Evolutionary conservation across 2,888 invertebrate species (phyloP), one percentile per base, ranked within the genome.

Genomic region (Polymixis flavicincta): DNA sequence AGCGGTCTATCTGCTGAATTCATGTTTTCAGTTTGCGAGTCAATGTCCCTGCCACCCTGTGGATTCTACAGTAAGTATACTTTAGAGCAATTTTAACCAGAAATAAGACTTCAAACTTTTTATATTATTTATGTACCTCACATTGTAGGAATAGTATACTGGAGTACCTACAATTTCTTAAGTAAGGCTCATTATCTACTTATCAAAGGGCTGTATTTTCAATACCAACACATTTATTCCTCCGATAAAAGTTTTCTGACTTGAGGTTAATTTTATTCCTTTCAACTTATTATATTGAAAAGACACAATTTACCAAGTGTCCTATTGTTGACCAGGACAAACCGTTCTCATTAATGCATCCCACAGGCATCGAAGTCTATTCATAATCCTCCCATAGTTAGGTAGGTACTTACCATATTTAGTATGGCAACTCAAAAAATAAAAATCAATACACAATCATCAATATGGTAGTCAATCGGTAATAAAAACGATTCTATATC

Each of bases 401-500:
- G 59, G 55, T 74, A 83, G 65, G 48, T 72, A 71, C 83, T 77
- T 73, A 85, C 82, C 74, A 83, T 82, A 84, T 84, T 78, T 73
- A 83, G 71, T 80, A 76, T 67, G 76, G 87, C 78, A 86, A 80
- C 79, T 86, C 82, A 88, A 89, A 86, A 88, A 89, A 88, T 86
- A 88, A 91, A 91, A 91, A 90, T 91, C 89, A 92, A 92, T 90
- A 90, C 85, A 82, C 85, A 89, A 90, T 92, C 89, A 89, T 89
- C 89, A 84, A 89, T 88, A 89, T 90, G 88, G 92, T 91, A 93
- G 92, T 91, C 89, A 91, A 93, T 93, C 87, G 94, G 83, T 90
- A 85, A 92, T 94, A 93, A 93, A 94, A 93, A 85, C 93, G 90
- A 94, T 94, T 93, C 90, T 87, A 87, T 85, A 84, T 90, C 89